Evolutionary conservation across 1,140 invertebrate species (phyloP), one percentile per base, ranked within the genome.

Genomic region (Penaeus vannamei): DNA sequence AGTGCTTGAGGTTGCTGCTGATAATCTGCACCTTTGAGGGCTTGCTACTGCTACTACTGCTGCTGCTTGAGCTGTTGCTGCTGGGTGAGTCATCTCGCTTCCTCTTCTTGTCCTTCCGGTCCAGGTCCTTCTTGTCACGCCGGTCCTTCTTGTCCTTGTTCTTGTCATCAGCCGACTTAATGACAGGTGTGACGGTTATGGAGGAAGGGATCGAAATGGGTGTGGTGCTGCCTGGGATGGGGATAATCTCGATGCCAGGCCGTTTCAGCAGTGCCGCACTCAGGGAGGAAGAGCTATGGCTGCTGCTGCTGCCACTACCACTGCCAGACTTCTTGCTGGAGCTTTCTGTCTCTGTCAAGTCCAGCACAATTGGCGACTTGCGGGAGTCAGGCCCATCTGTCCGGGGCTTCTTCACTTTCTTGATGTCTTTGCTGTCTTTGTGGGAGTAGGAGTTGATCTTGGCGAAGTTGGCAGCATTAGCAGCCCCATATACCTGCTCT

Each of bases 171-270:
- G 87, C 77, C 94, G 95, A 87, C 93, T 93, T 92, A 93, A 94
- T 59, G 93, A 95, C 90, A 8, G 97, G 96, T 0, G 97, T 97
- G 66, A 98, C 97, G 0, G 97, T 97, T 29, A 97, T 96, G 4
- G 96, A 96, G 92, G 95, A 96, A 14, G 96, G 95, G 53, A 96
- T 92, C 59, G 94, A 94, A 4, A 95, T 94, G 22, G 95, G 94
- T 0, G 95, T 93, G 60, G 86, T 80, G 3, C 94, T 93, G 0
- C 95, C 94, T 1, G 95, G 93, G 81, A 97, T 95, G 0, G 96
- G 96, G 92, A 97, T 96, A 36, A 97, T 96, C 93, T 97, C 96
- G 86, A 97, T 97, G 0, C 96, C 96, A 0, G 96, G 95, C 60
- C 96, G 93, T 79, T 95, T 93, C 90, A 96, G 95, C 59, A 96